A percentile compares a stretch with the other conserved stretches of the same genome.
phyloP scores from a whole-genome alignment of 2,888 invertebrate species.

The Mongoloraphidia duomilia region DNA sequence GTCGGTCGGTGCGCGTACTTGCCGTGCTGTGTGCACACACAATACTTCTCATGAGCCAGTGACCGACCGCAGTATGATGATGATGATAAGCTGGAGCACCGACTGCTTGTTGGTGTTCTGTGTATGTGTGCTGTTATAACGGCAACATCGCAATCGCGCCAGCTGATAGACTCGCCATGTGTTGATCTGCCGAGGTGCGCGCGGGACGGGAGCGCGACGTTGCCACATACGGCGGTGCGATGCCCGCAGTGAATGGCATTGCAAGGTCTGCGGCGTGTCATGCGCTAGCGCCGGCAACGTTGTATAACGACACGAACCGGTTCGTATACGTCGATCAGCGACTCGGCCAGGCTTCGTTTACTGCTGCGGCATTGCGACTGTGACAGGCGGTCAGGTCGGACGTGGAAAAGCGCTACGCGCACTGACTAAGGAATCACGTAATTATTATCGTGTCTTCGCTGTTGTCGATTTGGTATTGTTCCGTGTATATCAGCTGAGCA shows the following conservation, averaged over 20 bases:
- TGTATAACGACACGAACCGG: neutral
- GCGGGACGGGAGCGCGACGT: slow-evolving; percentile 19
- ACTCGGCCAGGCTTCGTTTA: neutral
- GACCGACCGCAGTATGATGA: slow-evolving; percentile 13
- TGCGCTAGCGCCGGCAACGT: slow-evolving; percentile 12
- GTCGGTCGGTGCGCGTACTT: slow-evolving; percentile 7
- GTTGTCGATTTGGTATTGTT: neutral
- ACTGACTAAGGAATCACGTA: neutral
- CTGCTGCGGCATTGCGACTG: neutral
- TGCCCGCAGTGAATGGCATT: slow-evolving; percentile 54
- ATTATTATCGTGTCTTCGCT: no score
- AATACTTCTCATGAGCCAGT: slow-evolving; percentile 8
- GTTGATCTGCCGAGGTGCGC: neutral
- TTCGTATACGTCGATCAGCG: neutral
- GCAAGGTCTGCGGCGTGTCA: slow-evolving; percentile 36
- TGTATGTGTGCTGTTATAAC: slow-evolving; percentile 4
- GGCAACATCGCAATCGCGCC: slow-evolving; percentile 25
- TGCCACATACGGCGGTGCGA: slow-evolving; percentile 23
- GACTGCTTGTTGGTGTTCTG: neutral
- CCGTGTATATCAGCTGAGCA: no score
- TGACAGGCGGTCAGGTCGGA: neutral
- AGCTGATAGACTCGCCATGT: slow-evolving; percentile 28
- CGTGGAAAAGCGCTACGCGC: neutral
- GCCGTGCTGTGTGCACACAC: neutral
- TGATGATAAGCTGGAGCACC: slow-evolving; percentile 2